phyloP scores from a whole-genome alignment of 2,797 vertebrate species.

The Peromyscus eremicus region DNA sequence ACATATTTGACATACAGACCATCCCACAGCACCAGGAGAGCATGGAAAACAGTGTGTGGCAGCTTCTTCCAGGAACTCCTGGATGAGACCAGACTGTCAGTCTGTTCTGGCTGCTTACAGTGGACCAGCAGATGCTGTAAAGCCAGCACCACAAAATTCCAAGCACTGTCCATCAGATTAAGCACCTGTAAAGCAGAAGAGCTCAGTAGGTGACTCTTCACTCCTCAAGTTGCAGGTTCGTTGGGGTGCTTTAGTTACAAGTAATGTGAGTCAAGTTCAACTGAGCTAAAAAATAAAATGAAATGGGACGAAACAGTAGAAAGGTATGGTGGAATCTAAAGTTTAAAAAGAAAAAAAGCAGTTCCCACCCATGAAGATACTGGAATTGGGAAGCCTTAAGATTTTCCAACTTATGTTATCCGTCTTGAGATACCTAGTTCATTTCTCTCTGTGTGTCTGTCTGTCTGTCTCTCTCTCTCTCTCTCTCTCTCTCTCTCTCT shows the following conservation, averaged over 20 bases:
- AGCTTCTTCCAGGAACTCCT: background rate
- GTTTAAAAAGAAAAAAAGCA: background rate
- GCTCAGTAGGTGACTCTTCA: background rate
- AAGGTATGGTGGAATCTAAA: background rate
- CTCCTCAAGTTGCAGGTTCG: background rate
- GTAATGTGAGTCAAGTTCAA: background rate
- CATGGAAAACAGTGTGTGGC: background rate
- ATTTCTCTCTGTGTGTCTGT: background rate
- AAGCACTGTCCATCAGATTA: background rate
- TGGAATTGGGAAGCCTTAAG: background rate
- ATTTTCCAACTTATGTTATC: background rate
- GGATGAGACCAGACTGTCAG: background rate
- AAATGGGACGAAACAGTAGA: background rate
- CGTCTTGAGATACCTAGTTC: background rate
- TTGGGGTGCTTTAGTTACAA: constrained; percentile 2
- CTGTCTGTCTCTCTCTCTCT: background rate
- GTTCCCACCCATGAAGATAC: background rate
- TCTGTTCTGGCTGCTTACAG: background rate
- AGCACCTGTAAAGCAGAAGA: constrained; percentile 30
- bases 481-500: background rate
- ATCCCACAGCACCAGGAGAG: too few relatives aligned
- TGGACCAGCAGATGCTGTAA: background rate
- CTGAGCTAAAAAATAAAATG: background rate
- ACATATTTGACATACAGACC: too few relatives aligned
- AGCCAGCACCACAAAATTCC: background rate